Evolutionary conservation across 2,797 vertebrate genomes (phyloP).

Genomic region (Muscicapa comitata): DNA sequence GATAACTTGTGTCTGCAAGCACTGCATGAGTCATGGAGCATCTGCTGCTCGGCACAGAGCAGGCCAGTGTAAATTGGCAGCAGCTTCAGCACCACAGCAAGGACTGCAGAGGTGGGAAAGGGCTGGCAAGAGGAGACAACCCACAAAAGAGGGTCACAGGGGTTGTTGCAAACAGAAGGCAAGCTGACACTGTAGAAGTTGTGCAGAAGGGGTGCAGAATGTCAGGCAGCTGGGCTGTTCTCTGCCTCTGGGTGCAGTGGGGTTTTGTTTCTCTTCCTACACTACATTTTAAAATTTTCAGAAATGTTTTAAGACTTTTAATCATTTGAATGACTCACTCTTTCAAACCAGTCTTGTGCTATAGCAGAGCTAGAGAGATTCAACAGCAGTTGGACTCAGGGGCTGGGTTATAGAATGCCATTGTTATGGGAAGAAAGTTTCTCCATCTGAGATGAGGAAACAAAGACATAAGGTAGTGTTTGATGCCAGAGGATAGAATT

Average conservation of each 20-base stretch:
- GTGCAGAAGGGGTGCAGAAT: not conserved
- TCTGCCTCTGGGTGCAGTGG: not conserved
- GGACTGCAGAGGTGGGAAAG: not conserved
- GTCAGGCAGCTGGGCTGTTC: not conserved
- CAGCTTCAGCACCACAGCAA: not conserved
- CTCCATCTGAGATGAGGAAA: not conserved
- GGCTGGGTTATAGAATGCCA: not conserved
- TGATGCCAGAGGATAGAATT: not conserved
- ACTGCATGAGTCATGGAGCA: slow-evolving; percentile 23
- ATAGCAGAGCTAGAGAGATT: not conserved
- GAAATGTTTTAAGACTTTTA: not conserved
- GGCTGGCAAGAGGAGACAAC: not conserved
- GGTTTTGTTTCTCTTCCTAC: not conserved
- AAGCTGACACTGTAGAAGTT: accelerated
- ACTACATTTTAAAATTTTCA: not conserved
- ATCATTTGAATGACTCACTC: slow-evolving; percentile 31
- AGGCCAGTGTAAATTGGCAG: not conserved
- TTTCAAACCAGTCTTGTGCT: not conserved
- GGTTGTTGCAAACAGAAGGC: not conserved
- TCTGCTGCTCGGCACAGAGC: not conserved
- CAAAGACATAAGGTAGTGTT: not conserved
- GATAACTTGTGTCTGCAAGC: not conserved
- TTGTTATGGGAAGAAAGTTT: not conserved
- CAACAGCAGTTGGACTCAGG: not conserved
- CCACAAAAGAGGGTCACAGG: not conserved